Evolutionary conservation across 2,797 vertebrate genomes (phyloP), one percentile per base, ranked within the genome.

Genomic region (Pampus argenteus): DNA sequence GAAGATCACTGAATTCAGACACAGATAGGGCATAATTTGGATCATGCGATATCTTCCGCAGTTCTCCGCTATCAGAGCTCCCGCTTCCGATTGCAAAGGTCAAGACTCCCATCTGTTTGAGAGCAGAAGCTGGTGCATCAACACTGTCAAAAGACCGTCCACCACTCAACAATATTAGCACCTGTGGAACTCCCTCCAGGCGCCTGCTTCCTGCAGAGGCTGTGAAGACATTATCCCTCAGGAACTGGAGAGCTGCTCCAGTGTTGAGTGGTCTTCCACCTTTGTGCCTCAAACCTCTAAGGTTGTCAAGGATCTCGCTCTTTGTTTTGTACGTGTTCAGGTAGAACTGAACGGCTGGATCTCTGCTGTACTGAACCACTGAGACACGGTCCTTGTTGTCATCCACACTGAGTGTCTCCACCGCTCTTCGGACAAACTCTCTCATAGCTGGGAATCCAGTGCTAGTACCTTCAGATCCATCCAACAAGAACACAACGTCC

Each of bases 171-270:
- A n/a, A n/a, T n/a, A n/a, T n/a, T n/a, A n/a, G n/a, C n/a, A n/a
- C n/a, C n/a, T n/a, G n/a, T n/a, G n/a, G n/a, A n/a, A n/a, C n/a
- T n/a, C n/a, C n/a, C n/a, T n/a, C n/a, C n/a, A n/a, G n/a, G n/a
- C n/a, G n/a, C n/a, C n/a, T n/a, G n/a, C n/a, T n/a, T n/a, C n/a
- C n/a, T n/a, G n/a, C n/a, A n/a, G n/a, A n/a, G n/a, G n/a, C n/a
- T n/a, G n/a, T 94, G 82, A 96, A 96, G 83, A 85, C 75, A 95
- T 95, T 47, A 88, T 79, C 63, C 49, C 44, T n/a, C n/a, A n/a
- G n/a, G n/a, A n/a, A n/a, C n/a, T n/a, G n/a, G n/a, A n/a, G n/a
- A n/a, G n/a, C n/a, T 74, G 31, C 31, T 34, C 85, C 88, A 5
- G 87, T 91, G 65, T 89, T 85, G 23, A 85, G 81, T 42, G n/a